Evolutionary conservation across 2,888 invertebrate genomes (phyloP).

Genomic region (Drosophila monieri): DNA sequence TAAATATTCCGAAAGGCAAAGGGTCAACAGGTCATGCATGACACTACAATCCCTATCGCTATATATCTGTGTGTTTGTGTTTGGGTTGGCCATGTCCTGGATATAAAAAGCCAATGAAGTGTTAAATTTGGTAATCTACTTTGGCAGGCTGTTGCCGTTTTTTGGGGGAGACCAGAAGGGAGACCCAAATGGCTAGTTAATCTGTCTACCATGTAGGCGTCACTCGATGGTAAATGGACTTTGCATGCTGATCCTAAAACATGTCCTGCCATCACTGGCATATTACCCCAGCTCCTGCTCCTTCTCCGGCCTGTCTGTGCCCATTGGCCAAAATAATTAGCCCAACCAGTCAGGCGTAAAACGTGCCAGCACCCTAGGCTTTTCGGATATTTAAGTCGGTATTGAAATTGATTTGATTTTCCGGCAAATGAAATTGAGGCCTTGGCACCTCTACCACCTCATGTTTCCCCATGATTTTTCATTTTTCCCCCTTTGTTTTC

Average conservation of each 20-base stretch:
- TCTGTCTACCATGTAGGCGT: constrained; percentile 52
- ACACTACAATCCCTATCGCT: background rate
- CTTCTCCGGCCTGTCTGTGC: constrained; percentile 19
- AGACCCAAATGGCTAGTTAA: constrained; percentile 58
- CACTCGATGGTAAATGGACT: constrained; percentile 44
- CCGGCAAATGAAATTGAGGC: constrained; percentile 43
- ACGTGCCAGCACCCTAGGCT: constrained; percentile 33
- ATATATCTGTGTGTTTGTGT: constrained; percentile 16
- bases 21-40: constrained; percentile 25
- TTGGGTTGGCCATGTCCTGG: constrained; percentile 29
- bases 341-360: constrained; percentile 67
- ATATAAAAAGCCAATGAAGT: constrained; percentile 63
- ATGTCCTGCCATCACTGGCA: constrained; percentile 11
- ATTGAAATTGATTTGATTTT: constrained; percentile 67
- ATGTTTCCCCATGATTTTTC: background rate
- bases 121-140: constrained; percentile 73
- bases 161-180: constrained; percentile 13
- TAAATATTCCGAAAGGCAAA: constrained; percentile 29
- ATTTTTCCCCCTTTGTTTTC: constrained; percentile 9
- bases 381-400: constrained; percentile 49
- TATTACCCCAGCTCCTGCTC: no score
- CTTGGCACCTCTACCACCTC: background rate
- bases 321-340: constrained; percentile 66
- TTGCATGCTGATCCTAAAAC: constrained; percentile 48
- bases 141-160: constrained; percentile 36